A percentile compares a stretch with the other conserved stretches of the same genome.
phyloP scores from a whole-genome alignment of 2,797 vertebrate genomes.

The Nannoperca australis region DNA sequence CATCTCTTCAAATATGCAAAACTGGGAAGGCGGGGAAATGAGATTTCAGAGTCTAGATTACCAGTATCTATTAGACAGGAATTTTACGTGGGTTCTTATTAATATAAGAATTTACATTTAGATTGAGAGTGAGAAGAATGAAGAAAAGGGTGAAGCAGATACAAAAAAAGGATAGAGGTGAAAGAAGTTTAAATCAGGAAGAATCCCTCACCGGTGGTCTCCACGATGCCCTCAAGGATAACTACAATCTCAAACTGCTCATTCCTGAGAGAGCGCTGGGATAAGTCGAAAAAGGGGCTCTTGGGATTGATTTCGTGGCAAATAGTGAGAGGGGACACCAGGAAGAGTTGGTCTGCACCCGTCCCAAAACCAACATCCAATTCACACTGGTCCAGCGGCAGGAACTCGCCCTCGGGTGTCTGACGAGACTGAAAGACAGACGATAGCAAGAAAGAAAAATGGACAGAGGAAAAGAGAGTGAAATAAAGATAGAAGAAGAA shows the following conservation, averaged over 20 bases:
- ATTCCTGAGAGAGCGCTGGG: conserved; percentile 89
- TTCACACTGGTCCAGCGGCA: conserved; percentile 93
- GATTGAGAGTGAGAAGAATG: conserved; percentile 34
- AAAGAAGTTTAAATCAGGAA: background rate
- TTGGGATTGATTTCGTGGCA: conserved; percentile 93
- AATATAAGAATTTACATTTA: conserved; percentile 60
- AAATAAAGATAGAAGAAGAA: background rate
- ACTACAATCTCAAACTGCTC: conserved; percentile 94
- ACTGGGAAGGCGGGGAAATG: conserved; percentile 34
- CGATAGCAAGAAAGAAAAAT: background rate
- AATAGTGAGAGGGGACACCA: conserved; percentile 93
- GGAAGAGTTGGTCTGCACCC: conserved; percentile 92
- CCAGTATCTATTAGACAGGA: conserved; percentile 38
- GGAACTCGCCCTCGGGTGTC: conserved; percentile 93
- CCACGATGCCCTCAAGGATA: conserved; percentile 93
- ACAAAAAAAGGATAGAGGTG: background rate
- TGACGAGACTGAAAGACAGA: conserved; percentile 87
- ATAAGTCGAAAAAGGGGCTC: conserved; percentile 93
- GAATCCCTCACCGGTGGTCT: conserved; percentile 88
- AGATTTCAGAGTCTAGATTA: conserved; percentile 38
- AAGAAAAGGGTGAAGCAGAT: background rate
- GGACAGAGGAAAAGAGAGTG: background rate
- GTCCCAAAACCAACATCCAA: conserved; percentile 94
- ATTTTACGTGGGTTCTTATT: conserved; percentile 32
- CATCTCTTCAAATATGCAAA: conserved; percentile 38